These are phyloP conservation scores for Luperina nickerlii DNA, from an alignment of 2,888 invertebrate species.

Conservation along the genomic window DNA sequence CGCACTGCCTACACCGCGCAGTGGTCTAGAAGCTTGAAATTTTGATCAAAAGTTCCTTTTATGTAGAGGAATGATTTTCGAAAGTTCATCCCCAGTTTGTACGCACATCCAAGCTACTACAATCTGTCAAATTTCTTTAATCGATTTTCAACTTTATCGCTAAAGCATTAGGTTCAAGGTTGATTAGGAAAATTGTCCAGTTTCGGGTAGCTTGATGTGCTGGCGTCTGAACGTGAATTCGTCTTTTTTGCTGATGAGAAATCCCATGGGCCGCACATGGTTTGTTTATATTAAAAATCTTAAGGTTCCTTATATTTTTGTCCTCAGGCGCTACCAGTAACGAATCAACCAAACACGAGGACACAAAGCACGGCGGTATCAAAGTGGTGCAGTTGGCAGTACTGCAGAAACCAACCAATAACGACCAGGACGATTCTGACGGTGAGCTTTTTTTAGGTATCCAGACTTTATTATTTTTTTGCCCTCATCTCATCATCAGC, in stretches of 20 bases:
- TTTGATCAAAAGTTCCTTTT: background rate
- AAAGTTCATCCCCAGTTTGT: background rate
- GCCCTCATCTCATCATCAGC: background rate
- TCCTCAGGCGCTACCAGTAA: constrained; percentile 65
- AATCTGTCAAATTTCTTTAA: too few species aligned
- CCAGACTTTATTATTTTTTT: constrained; percentile 27
- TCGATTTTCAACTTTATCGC: too few species aligned
- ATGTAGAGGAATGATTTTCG: background rate
- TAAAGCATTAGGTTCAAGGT: too few species aligned
- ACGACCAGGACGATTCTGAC: constrained; percentile 85
- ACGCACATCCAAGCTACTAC: too few species aligned
- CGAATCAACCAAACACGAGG: constrained; percentile 73
- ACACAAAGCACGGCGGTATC: constrained; percentile 79
- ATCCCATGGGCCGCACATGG: background rate
- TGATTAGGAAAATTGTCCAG: too few species aligned
- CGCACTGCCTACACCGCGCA: background rate
- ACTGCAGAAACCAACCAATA: constrained; percentile 82
- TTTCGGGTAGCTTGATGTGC: too few species aligned
- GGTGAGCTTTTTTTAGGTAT: constrained; percentile 76
- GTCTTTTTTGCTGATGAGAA: background rate
- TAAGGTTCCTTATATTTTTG: background rate
- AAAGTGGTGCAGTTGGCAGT: constrained; percentile 87
- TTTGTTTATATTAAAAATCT: background rate
- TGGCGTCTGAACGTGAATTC: background rate
- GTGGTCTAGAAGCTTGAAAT: background rate